Evolutionary conservation across 2,888 invertebrate species (phyloP).

Genomic region (Philereme transversata): DNA sequence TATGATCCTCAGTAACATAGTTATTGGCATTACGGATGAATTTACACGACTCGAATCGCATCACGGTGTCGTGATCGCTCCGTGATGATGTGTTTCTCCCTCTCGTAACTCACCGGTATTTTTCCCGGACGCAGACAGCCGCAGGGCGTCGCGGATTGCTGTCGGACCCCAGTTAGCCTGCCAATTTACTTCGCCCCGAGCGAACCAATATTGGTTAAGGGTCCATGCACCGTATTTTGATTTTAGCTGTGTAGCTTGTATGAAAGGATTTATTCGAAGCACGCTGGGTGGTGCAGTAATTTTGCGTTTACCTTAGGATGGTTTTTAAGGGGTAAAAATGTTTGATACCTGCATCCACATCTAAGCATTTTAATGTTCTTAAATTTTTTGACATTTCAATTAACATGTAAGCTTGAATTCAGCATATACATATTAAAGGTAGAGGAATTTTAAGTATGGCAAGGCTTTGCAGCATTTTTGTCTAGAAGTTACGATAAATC

Average conservation of each 20-base stretch:
- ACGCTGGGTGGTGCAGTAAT: conserved; percentile 17
- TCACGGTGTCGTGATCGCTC: too few relatives aligned
- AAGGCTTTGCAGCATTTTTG: too few relatives aligned
- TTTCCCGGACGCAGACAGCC: conserved; percentile 35
- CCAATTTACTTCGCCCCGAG: conserved; percentile 44
- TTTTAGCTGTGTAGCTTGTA: conserved; percentile 30
- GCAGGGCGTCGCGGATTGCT: conserved; percentile 30
- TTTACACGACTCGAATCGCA: too few relatives aligned
- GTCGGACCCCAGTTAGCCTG: conserved; percentile 39
- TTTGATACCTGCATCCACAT: background rate
- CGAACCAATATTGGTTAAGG: conserved; percentile 40
- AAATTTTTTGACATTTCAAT: too few relatives aligned
- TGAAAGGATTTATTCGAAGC: conserved; percentile 27
- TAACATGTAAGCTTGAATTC: too few relatives aligned
- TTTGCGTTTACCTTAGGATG: conserved; percentile 10
- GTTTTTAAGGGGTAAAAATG: conserved; percentile 8
- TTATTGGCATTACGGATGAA: too few relatives aligned
- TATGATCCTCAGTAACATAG: too few relatives aligned
- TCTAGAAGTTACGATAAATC: too few relatives aligned
- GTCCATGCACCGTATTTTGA: conserved; percentile 38
- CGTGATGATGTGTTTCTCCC: background rate
- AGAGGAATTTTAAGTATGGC: too few relatives aligned
- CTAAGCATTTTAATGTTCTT: too few relatives aligned
- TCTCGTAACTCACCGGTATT: conserved; percentile 24
- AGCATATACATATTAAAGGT: too few relatives aligned